A percentile compares a stretch with the other conserved stretches of the same genome.
Conservation (phyloP, 1,140 invertebrate species). For the Anthonomus grandis region DNA sequence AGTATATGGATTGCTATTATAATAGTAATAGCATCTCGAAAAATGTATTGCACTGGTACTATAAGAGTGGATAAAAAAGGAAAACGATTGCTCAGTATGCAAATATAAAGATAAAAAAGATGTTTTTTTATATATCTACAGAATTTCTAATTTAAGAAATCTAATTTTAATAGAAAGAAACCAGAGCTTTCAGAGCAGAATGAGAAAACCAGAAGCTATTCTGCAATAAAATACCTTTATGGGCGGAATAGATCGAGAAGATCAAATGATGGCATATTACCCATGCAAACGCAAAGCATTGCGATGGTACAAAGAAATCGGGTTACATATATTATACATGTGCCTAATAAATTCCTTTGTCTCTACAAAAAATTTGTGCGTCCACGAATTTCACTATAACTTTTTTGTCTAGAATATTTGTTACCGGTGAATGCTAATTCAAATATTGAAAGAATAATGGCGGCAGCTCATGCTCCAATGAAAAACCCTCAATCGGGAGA, state of each 20-base stretch:
- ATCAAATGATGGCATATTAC: slow-evolving; percentile 25
- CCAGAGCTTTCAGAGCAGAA: background rate
- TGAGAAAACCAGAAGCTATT: slow-evolving; percentile 18
- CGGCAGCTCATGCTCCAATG: background rate
- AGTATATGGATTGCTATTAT: slow-evolving; percentile 51
- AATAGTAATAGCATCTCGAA: slow-evolving; percentile 42
- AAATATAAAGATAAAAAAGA: slow-evolving; percentile 42
- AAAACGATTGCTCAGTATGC: slow-evolving; percentile 39
- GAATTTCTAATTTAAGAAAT: slow-evolving; percentile 15
- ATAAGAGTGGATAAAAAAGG: slow-evolving; percentile 33
- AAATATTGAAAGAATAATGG: background rate
- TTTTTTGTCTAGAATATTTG: slow-evolving; percentile 4
- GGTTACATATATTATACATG: slow-evolving; percentile 16
- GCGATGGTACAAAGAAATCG: slow-evolving; percentile 21
- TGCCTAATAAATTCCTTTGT: background rate
- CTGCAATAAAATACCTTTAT: slow-evolving; percentile 30
- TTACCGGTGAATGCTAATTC: background rate
- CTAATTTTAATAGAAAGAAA: no score
- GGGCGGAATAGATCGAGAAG: slow-evolving; percentile 19
- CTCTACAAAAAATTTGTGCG: slow-evolving; percentile 4
- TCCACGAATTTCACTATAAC: slow-evolving; percentile 7
- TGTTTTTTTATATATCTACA: slow-evolving; percentile 33
- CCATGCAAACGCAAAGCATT: slow-evolving; percentile 16
- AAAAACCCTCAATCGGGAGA: background rate
- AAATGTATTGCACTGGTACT: slow-evolving; percentile 44